Percentiles rank a stretch among this genome's conserved stretches.
phyloP scores from a whole-genome alignment of 2,797 vertebrate species.

The Crocodylus rhombifer region DNA sequence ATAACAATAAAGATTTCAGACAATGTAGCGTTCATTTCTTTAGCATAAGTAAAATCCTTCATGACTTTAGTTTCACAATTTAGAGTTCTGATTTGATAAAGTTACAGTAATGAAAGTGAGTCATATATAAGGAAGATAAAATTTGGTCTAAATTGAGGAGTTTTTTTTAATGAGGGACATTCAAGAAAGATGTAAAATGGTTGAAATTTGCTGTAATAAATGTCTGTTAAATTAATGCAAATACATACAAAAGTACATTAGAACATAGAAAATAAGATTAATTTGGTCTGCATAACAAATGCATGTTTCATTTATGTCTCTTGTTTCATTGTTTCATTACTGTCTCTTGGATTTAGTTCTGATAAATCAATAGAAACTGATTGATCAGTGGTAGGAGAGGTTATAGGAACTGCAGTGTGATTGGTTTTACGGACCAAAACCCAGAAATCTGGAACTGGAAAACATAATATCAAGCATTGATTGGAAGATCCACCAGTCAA shows the following conservation, averaged over 20 bases:
- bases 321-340: background rate
- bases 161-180: background rate
- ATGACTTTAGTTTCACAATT: background rate
- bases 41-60: background rate
- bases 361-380: background rate
- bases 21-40: background rate
- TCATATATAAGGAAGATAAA: background rate
- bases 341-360: background rate
- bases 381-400: conserved; percentile 2
- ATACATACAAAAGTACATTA: background rate
- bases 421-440: conserved; percentile 3
- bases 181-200: background rate
- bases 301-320: background rate
- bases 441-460: background rate
- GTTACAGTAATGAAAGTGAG: background rate
- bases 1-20: background rate
- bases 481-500: background rate
- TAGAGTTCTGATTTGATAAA: background rate
- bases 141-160: background rate
- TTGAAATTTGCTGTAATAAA: background rate
- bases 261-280: background rate
- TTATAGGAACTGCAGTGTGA: background rate
- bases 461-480: background rate
- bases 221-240: background rate
- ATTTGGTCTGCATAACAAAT: conserved; percentile 4